A percentile compares a stretch with the other conserved stretches of the same genome.
Evolutionary conservation across 1,140 invertebrate species (phyloP).

Genomic region (Macrotrachela quadricornifera): DNA sequence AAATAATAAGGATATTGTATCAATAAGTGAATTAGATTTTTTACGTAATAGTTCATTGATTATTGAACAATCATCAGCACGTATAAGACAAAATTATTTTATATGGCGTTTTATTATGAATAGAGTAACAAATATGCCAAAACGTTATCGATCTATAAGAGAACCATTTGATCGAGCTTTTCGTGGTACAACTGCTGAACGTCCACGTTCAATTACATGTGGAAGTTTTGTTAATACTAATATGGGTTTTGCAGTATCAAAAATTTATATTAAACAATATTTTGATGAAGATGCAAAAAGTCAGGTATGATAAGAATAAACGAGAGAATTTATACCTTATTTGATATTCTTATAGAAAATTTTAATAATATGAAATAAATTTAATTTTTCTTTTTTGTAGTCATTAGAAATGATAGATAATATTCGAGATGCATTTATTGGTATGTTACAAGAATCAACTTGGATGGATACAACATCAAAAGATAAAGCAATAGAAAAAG

Average conservation of each 20-base stretch:
- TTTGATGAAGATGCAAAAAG: constrained; percentile 59
- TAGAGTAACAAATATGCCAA: constrained; percentile 58
- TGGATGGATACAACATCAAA: constrained; percentile 68
- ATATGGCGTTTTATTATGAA: constrained; percentile 67
- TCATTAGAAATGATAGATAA: constrained; percentile 62
- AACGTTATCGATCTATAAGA: constrained; percentile 40
- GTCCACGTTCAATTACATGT: constrained; percentile 53
- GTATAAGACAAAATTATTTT: constrained; percentile 46
- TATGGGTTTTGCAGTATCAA: constrained; percentile 56
- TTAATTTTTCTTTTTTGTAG: too few relatives aligned
- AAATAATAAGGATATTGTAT: too few relatives aligned
- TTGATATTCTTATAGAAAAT: too few relatives aligned
- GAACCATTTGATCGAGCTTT: too few relatives aligned
- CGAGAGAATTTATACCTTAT: too few relatives aligned
- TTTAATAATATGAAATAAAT: too few relatives aligned
- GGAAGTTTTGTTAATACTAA: constrained; percentile 66
- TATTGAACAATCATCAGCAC: too few relatives aligned
- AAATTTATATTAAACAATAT: constrained; percentile 54
- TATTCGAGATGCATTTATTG: constrained; percentile 53
- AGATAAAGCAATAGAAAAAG: constrained; percentile 51
- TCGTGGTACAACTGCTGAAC: constrained; percentile 45
- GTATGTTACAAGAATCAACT: constrained; percentile 43
- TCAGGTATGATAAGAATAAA: constrained; percentile 1
- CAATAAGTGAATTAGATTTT: too few relatives aligned
- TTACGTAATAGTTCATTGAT: too few relatives aligned